Evolutionary conservation across 2,888 invertebrate genomes (phyloP), one percentile per base, ranked within the genome.

Genomic region (Apamea monoglypha): DNA sequence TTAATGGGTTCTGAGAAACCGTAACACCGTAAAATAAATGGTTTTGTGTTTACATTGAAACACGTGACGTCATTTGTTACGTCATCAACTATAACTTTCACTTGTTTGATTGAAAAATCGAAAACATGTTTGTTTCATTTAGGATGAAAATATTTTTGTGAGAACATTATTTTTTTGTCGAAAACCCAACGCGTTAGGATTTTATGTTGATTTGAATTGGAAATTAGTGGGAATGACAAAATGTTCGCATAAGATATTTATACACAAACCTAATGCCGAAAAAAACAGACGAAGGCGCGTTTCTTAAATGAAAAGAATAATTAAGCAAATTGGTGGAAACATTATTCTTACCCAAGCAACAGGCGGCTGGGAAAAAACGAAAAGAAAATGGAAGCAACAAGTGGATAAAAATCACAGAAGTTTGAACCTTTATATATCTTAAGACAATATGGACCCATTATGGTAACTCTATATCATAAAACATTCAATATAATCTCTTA

Each of bases 401-500:
- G 85, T 84, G 63, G 14, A 64, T 50, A 68, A 61, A 61, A 84
- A 77, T 72, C 63, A 53, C 14, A 50, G 63, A 59, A 40, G 67
- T 74, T 74, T 72, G 85, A 81, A 70, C 76, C 73, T 61, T 61
- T 68, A 75, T 84, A 84, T 84, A 69, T 74, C 44, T 61, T n/a
- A 63, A 67, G 61, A 71, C 32, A 82, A 82, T 84, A 63, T 76
- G 53, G 72, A 66, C 25, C 80, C 76, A 86, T 74, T 76, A 78
- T 71, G 69, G 82, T 77, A 73, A 86, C 72, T 77, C 73, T 78
- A 83, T 81, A 83, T 84, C 78, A 87, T 81, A 76, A 78, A 86
- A 87, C 79, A 75, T 81, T 76, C 71, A 80, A 79, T 78, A 83
- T 80, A 83, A 84, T 86, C 82, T 76, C 64, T 84, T 64, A 88